Conservation (phyloP, 2,888 invertebrate genomes). For the Heliconius ismenius region DNA sequence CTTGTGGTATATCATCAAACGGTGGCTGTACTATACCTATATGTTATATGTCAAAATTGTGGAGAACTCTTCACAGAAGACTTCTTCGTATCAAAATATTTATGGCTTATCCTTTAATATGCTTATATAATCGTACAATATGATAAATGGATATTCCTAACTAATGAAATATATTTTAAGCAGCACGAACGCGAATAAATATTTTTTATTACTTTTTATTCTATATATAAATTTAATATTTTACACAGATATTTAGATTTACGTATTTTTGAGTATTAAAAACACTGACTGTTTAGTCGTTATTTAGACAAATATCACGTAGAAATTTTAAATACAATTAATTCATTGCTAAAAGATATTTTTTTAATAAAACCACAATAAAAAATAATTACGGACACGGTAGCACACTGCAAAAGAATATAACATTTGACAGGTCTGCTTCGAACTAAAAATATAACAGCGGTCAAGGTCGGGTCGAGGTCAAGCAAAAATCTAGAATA, state of each 20-base stretch:
- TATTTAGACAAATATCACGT: too few relatives aligned
- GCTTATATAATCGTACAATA: neutral
- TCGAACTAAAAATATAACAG: neutral
- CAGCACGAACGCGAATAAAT: neutral
- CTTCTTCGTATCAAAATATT: neutral
- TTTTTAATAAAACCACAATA: neutral
- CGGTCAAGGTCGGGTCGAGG: neutral
- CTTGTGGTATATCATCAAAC: conserved; percentile 35
- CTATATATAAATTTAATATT: too few relatives aligned
- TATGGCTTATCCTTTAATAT: neutral
- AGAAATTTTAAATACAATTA: too few relatives aligned
- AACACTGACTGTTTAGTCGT: too few relatives aligned
- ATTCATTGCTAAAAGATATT: too few relatives aligned
- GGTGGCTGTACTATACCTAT: conserved; percentile 16
- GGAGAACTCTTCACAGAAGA: neutral
- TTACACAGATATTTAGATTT: too few relatives aligned
- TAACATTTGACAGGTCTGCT: neutral
- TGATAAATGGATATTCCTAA: neutral
- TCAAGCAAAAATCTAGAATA: neutral
- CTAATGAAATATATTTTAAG: neutral
- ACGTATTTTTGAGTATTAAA: too few relatives aligned
- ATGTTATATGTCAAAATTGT: conserved; percentile 13
- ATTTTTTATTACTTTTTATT: too few relatives aligned
- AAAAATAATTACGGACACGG: neutral
- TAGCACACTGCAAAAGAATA: neutral